These are phyloP conservation scores for Drosophila seguyi DNA, from an alignment of 1,140 invertebrate species.

Conservation along the genomic window DNA sequence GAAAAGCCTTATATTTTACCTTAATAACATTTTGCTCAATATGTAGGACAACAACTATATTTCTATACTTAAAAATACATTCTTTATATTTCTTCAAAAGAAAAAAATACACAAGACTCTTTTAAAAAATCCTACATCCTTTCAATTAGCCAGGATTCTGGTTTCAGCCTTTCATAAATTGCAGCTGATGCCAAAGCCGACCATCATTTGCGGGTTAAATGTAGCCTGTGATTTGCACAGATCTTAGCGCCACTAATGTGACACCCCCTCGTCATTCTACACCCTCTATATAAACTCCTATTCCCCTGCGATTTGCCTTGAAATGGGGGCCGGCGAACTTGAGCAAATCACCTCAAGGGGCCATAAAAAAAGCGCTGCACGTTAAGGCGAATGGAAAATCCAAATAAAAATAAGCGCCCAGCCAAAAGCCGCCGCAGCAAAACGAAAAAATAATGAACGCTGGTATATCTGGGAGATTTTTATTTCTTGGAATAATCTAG, in stretches of 20 bases:
- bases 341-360: slow-evolving; percentile 77
- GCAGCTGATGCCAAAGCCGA: slow-evolving; percentile 58
- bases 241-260: slow-evolving; percentile 57
- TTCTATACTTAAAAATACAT: too few species aligned
- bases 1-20: not conserved
- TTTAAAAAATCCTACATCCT: not conserved
- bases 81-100: too few species aligned
- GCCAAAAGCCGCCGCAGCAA: slow-evolving; percentile 57
- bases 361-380: slow-evolving; percentile 65
- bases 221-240: slow-evolving; percentile 77
- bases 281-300: slow-evolving; percentile 13
- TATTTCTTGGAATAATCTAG: slow-evolving; percentile 83
- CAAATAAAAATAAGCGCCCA: slow-evolving; percentile 69
- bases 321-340: slow-evolving; percentile 53
- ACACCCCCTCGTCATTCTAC: slow-evolving; percentile 13
- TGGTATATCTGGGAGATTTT: slow-evolving; percentile 58
- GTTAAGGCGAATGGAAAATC: slow-evolving; percentile 37
- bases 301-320: slow-evolving; percentile 20
- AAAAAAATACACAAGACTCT: not conserved
- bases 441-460: slow-evolving; percentile 80
- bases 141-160: slow-evolving; percentile 16
- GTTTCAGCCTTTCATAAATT: slow-evolving; percentile 55
- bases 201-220: slow-evolving; percentile 77
- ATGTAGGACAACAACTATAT: too few species aligned
- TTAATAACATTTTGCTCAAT: too few species aligned